A percentile compares a stretch with the other conserved stretches of the same genome.
Evolutionary conservation across 2,113 vertebrate species (phyloP).

Genomic region (Otocyon megalotis): DNA sequence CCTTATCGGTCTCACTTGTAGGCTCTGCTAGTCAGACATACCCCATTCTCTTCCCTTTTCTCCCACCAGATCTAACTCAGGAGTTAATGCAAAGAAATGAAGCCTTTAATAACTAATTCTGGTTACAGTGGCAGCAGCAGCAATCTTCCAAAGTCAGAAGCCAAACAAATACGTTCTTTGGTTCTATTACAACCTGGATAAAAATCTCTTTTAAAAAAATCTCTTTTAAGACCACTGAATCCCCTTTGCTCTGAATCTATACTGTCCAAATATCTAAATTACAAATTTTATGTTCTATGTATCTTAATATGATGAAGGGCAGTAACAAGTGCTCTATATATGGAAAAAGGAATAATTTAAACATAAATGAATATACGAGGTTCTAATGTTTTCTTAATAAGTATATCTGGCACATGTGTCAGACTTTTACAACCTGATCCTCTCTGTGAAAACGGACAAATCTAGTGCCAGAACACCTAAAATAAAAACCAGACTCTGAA

Average conservation of each 20-base stretch:
- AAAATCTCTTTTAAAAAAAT: background rate
- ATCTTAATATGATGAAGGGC: background rate
- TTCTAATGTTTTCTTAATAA: slow-evolving; percentile 4
- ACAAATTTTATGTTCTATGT: slow-evolving; percentile 23
- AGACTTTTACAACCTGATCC: background rate
- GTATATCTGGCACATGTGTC: background rate
- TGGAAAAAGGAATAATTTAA: background rate
- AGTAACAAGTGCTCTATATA: background rate
- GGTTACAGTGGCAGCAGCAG: background rate
- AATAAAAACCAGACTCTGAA: background rate
- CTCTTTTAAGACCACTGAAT: background rate
- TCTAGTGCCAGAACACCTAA: slow-evolving; percentile 7
- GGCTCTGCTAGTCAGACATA: background rate
- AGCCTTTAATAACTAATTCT: background rate
- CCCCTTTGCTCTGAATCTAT: slow-evolving; percentile 14
- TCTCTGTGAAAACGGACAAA: background rate
- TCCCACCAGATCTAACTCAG: background rate
- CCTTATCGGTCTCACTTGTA: background rate
- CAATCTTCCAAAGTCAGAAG: background rate
- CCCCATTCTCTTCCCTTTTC: background rate
- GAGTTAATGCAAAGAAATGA: background rate
- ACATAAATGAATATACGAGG: background rate
- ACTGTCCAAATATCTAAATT: slow-evolving; percentile 17
- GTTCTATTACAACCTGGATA: slow-evolving; percentile 7
- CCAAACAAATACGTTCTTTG: background rate